A percentile compares a stretch with the other conserved stretches of the same genome.
phyloP scores from a whole-genome alignment of 1,140 invertebrate genomes.

The Drosophila truncata region DNA sequence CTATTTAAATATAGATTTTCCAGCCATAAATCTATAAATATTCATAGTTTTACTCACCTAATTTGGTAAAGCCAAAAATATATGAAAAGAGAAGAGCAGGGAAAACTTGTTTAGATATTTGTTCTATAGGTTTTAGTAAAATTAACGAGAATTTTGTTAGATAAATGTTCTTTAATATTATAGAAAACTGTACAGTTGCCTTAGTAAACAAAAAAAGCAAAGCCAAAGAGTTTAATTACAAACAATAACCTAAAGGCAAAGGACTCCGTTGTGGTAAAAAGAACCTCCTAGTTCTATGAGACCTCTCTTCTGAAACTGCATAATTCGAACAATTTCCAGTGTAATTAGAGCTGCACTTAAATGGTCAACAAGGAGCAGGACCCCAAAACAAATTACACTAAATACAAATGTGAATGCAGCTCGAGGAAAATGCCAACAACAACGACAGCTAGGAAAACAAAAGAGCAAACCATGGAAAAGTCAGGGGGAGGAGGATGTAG shows the following conservation, averaged over 20 bases:
- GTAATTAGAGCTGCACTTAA: conserved; percentile 80
- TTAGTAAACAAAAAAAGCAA: background rate
- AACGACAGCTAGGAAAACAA: conserved; percentile 33
- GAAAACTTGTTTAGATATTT: background rate
- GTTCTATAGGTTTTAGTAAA: background rate
- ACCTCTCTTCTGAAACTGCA: conserved; percentile 38
- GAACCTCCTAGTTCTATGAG: background rate
- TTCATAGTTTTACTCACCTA: conserved; percentile 18
- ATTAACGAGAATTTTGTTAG: background rate
- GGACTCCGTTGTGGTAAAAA: background rate
- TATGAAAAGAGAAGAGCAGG: conserved; percentile 26
- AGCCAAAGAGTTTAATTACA: conserved; percentile 23
- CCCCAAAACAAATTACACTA: conserved; percentile 69
- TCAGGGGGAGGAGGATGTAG: conserved; percentile 3
- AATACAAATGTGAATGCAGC: conserved; percentile 52
- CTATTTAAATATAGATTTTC: background rate
- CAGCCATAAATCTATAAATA: background rate
- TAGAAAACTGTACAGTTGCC: background rate
- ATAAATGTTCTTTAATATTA: background rate
- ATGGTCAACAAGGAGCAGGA: conserved; percentile 76
- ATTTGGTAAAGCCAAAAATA: background rate
- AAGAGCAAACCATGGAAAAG: conserved; percentile 22
- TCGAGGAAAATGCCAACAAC: conserved; percentile 10
- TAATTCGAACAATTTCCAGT: conserved; percentile 70
- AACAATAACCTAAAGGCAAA: background rate